Base-by-base conservation (phyloP, 2,888 invertebrate genomes). In the Cylindroiulus punctatus region DNA sequence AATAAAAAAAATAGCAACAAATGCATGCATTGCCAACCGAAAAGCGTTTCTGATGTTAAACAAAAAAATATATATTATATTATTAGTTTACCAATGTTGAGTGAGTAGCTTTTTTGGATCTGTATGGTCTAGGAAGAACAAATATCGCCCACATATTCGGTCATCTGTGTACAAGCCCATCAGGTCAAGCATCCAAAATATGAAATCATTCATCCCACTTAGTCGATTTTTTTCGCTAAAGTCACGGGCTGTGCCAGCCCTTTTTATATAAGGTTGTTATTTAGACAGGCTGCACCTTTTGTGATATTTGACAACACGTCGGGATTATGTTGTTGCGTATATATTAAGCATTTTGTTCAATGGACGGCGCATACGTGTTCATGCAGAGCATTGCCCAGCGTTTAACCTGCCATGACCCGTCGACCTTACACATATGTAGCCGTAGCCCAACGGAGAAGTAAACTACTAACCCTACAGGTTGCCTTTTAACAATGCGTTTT, bases 381-480 rank as follows among this genome's bases (percentile, higher is more conserved):
- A 82, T 82, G 82, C 42, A 42, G 82, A 82, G 82, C 82, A 82
- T 82, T 82, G 82, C 36, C 82, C 82, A 82, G 82, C 82, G 36
- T 82, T 82, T 82, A 82, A 82, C 82, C 82, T 82, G 82, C 82
- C 42, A 42, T 82, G 82, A 82, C 82, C 82, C 82, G 19, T 82
- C 36, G 82, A 82, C 82, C 82, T 82, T 82, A 82, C 36, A 26
- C 65, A 65, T 65, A 52, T 5, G 52, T 65, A 26, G 65, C 65
- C 65, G 65, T 65, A 65, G 26, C 65, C 65, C 65, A 26, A 65
- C 65, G 65, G 26, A 65, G 65, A 65, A 65, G 65, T 65, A 65
- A 65, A 65, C 65, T 65, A 65, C 65, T n/a, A 65, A 65, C 65
- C 65, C 65, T 65, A 65, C 65, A 65, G 65, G 65, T 65, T 65